Evolutionary conservation across 2,888 invertebrate genomes (phyloP).

Genomic region (Erynnis tages): DNA sequence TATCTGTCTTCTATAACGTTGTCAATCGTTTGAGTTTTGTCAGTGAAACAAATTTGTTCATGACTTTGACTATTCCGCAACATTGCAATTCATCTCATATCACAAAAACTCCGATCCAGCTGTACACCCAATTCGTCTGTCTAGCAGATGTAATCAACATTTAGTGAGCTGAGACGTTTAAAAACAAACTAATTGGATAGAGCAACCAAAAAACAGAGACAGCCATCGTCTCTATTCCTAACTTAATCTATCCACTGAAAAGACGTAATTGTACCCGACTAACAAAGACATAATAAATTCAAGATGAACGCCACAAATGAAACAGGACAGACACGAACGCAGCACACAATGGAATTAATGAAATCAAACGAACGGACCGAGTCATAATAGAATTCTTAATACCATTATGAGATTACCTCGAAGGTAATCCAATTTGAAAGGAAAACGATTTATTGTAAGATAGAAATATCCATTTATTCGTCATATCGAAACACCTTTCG

Average conservation of each 20-base stretch:
- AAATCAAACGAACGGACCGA: slow-evolving; percentile 8
- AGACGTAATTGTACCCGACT: not conserved
- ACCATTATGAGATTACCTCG: slow-evolving; percentile 13
- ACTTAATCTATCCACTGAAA: not conserved
- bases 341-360: slow-evolving; percentile 17
- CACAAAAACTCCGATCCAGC: too few species aligned
- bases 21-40: too few species aligned
- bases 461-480: slow-evolving; percentile 20
- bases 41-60: too few species aligned
- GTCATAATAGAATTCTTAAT: slow-evolving; percentile 19
- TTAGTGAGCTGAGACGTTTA: too few species aligned
- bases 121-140: too few species aligned
- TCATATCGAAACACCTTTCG: slow-evolving; percentile 8
- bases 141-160: too few species aligned
- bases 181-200: too few species aligned
- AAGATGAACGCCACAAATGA: slow-evolving; percentile 3
- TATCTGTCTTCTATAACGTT: too few species aligned
- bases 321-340: not conserved
- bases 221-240: too few species aligned
- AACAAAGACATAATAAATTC: slow-evolving; percentile 10
- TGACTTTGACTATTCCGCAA: too few species aligned
- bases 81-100: too few species aligned
- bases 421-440: slow-evolving; percentile 8
- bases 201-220: too few species aligned
- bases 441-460: slow-evolving; percentile 19